phyloP scores from a whole-genome alignment of 1,140 invertebrate species.

The Drosophila nigrodunni region DNA sequence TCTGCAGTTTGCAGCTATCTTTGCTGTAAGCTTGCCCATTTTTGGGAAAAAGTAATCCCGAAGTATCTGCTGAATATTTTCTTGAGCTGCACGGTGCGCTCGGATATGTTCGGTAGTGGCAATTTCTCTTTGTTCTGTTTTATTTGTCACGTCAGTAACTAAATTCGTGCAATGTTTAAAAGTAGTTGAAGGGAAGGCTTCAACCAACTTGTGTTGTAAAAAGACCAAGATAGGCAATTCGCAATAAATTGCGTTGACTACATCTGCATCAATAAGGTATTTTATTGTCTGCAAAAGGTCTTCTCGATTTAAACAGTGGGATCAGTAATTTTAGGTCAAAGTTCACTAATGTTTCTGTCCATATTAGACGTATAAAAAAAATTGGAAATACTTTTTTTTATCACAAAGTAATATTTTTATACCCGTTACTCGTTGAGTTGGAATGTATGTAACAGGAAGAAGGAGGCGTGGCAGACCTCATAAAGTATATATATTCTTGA shows the following conservation, averaged over 20 bases:
- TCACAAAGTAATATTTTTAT: too few relatives aligned
- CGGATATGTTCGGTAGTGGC: background rate
- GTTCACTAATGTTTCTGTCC: too few relatives aligned
- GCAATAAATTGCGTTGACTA: constrained; percentile 17
- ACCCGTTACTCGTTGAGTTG: too few relatives aligned
- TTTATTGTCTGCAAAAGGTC: too few relatives aligned
- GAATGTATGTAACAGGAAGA: too few relatives aligned
- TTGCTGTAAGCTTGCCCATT: background rate
- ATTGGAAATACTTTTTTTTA: too few relatives aligned
- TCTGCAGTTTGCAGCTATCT: too few relatives aligned
- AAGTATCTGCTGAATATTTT: constrained; percentile 11
- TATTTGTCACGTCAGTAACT: background rate
- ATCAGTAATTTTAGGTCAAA: too few relatives aligned
- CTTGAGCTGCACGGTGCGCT: constrained; percentile 11
- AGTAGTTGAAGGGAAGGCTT: constrained; percentile 10
- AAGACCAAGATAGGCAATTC: background rate
- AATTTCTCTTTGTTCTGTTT: background rate
- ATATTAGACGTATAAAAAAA: too few relatives aligned
- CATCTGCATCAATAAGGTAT: background rate
- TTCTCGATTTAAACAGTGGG: too few relatives aligned
- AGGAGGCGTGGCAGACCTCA: too few relatives aligned
- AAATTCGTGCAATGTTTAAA: constrained; percentile 1
- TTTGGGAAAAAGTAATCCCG: constrained; percentile 13
- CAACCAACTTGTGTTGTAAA: constrained; percentile 5
- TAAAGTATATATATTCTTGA: too few relatives aligned